phyloP scores from a whole-genome alignment of 2,888 invertebrate genomes.

The Coremacera marginata region DNA sequence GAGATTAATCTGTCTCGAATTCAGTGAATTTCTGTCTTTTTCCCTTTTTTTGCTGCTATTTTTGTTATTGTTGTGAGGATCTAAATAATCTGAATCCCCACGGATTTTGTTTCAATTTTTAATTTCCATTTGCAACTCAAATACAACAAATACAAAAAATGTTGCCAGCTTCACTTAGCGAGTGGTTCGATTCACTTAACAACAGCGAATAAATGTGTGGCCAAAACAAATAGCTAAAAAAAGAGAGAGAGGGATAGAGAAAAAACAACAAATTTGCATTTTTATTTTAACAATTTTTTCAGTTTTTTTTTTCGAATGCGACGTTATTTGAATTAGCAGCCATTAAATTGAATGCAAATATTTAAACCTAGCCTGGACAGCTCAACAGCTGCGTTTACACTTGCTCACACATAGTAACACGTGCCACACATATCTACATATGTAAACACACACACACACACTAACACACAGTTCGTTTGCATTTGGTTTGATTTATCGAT shows the following conservation, averaged over 20 bases:
- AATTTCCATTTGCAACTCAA: conserved; percentile 42
- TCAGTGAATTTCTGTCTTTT: background rate
- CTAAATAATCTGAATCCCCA: conserved; percentile 35
- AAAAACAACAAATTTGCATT: background rate
- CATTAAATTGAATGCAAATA: conserved; percentile 43
- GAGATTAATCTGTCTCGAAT: conserved; percentile 7
- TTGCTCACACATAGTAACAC: background rate
- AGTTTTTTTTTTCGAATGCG: background rate
- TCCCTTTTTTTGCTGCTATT: background rate
- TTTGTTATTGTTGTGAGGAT: background rate
- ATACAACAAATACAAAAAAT: background rate
- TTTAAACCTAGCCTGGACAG: conserved; percentile 23
- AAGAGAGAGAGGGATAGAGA: background rate
- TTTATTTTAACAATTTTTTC: conserved; percentile 14
- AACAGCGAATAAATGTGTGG: background rate
- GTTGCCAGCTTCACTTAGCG: conserved; percentile 4
- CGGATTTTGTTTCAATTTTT: conserved; percentile 43
- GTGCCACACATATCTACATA: background rate
- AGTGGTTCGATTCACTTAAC: conserved; percentile 1
- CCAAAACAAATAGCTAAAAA: background rate
- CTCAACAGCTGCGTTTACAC: conserved; percentile 18
- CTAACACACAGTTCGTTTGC: background rate
- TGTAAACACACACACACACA: background rate
- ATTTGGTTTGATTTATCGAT: conserved; percentile 11
- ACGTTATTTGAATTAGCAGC: conserved; percentile 36